Percentiles rank a stretch among this genome's conserved stretches.
phyloP scores from a whole-genome alignment of 2,888 invertebrate genomes.

The Drosophila pseudotalamancana region DNA sequence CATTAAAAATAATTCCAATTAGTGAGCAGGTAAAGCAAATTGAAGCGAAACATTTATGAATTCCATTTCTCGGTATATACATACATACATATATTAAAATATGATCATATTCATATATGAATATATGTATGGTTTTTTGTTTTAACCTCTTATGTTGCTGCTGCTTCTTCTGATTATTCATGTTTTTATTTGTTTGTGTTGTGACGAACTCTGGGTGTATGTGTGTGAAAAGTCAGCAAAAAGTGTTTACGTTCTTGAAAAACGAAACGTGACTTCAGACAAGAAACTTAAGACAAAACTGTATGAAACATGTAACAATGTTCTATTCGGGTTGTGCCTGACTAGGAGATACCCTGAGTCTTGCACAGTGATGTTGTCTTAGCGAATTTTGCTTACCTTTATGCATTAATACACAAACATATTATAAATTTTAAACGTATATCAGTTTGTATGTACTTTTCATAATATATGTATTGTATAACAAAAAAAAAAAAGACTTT shows the following conservation, averaged over 20 bases:
- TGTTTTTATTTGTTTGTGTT: constrained; percentile 36
- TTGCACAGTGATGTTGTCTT: too few relatives aligned
- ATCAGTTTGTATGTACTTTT: too few relatives aligned
- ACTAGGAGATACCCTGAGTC: too few relatives aligned
- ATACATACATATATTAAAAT: too few relatives aligned
- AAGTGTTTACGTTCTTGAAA: constrained; percentile 60
- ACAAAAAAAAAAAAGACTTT: background rate
- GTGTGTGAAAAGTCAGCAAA: constrained; percentile 64
- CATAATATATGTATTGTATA: too few relatives aligned
- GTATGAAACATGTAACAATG: too few relatives aligned
- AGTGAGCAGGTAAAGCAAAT: constrained; percentile 36
- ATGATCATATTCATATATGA: background rate
- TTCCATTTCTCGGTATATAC: background rate
- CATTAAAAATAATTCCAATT: constrained; percentile 25
- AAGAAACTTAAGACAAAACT: constrained; percentile 3
- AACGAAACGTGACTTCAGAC: constrained; percentile 61
- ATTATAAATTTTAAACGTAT: too few relatives aligned
- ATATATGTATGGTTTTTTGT: too few relatives aligned
- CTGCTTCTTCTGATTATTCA: constrained; percentile 38
- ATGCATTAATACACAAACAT: too few relatives aligned
- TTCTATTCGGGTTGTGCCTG: too few relatives aligned
- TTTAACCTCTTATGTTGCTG: background rate
- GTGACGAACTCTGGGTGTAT: constrained; percentile 15
- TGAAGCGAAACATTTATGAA: constrained; percentile 4
- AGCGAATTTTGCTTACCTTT: too few relatives aligned